A percentile compares a stretch with the other conserved stretches of the same genome.
Conservation (phyloP, 2,888 invertebrate genomes). For the Steinernema carpocapsae region DNA sequence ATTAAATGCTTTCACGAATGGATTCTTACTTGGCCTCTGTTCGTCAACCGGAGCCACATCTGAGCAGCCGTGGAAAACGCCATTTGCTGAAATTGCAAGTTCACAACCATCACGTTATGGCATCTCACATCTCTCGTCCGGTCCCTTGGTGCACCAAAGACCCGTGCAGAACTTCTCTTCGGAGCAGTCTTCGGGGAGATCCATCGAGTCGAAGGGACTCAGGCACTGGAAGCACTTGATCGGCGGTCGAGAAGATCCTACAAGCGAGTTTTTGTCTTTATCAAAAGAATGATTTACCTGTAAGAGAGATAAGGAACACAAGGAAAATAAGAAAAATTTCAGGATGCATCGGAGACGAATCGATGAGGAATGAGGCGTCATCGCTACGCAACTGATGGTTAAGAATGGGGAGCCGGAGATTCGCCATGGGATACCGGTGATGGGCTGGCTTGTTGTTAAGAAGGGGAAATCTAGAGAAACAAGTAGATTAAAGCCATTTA, state of each 20-base stretch:
- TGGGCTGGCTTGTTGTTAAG: too few relatives aligned
- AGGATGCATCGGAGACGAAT: not conserved
- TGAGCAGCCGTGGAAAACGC: conserved; percentile 15
- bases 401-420: not conserved
- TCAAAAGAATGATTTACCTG: not conserved
- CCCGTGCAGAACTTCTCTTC: conserved; percentile 27
- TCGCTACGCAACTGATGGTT: conserved; percentile 15
- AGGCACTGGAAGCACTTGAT: conserved; percentile 23
- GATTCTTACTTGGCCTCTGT: conserved; percentile 6
- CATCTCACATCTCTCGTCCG: not conserved
- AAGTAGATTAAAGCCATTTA: too few relatives aligned
- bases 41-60: conserved; percentile 21
- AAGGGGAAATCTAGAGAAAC: too few relatives aligned
- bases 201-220: not conserved
- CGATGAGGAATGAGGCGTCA: not conserved
- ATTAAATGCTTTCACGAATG: too few relatives aligned
- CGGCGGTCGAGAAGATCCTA: not conserved
- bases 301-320: not conserved
- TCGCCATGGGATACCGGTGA: too few relatives aligned
- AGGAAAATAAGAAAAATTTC: not conserved
- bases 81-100: conserved; percentile 16
- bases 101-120: not conserved
- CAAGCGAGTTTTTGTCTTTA: not conserved
- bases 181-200: not conserved
- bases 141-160: conserved; percentile 26